phyloP scores from a whole-genome alignment of 2,888 invertebrate genomes.

The Drosophila differens region DNA sequence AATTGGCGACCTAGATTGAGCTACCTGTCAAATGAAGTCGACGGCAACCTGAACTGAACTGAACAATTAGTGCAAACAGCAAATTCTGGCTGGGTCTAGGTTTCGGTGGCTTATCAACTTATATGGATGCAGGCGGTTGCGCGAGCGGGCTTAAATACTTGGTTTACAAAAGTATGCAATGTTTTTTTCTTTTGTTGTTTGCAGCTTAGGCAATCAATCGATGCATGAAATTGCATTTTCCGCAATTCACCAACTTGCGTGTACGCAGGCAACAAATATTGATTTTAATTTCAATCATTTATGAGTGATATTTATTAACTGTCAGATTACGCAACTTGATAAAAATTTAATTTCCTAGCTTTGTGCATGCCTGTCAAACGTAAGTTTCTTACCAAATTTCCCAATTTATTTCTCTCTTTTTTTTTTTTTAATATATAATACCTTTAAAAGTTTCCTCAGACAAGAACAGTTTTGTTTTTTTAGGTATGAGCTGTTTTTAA shows the following conservation, averaged over 20 bases:
- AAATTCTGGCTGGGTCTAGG: conserved; percentile 6
- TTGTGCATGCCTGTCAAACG: conserved; percentile 9
- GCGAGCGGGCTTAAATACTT: not conserved
- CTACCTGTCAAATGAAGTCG: conserved; percentile 30
- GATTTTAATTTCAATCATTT: conserved; percentile 16
- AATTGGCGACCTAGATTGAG: conserved; percentile 73
- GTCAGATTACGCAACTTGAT: conserved; percentile 23
- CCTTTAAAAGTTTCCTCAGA: not conserved
- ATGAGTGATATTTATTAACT: conserved; percentile 26
- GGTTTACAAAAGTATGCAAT: not conserved
- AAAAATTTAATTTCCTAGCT: conserved; percentile 32
- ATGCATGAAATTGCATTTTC: conserved; percentile 28
- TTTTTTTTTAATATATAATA: not conserved
- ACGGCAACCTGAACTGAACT: not conserved
- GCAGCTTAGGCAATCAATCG: conserved; percentile 1
- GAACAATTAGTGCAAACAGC: conserved; percentile 12
- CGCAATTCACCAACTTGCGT: conserved; percentile 7
- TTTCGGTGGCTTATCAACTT: conserved; percentile 19
- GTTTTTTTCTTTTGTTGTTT: conserved; percentile 1
- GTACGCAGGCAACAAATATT: conserved; percentile 11
- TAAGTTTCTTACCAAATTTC: conserved; percentile 1
- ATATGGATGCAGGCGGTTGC: not conserved
- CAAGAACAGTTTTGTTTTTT: not conserved
- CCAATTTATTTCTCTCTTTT: not conserved
- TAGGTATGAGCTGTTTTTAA: not conserved